Conservation (phyloP, 2,888 invertebrate species). For the Zaprionus bogoriensis region DNA sequence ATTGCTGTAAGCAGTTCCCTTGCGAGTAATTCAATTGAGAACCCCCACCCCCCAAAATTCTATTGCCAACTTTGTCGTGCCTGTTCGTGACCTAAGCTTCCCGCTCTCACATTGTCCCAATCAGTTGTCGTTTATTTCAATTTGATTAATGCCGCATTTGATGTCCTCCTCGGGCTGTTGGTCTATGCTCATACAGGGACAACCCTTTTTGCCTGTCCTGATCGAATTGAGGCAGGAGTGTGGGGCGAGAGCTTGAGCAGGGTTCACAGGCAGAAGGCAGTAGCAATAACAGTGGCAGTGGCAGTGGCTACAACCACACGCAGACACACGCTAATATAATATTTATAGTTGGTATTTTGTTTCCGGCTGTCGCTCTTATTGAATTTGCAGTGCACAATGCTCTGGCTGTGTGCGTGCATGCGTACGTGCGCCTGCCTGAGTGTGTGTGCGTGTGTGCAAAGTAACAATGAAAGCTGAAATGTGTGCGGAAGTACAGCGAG, state of each 20-base stretch:
- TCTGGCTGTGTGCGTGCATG: too few relatives aligned
- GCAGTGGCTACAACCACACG: slow-evolving; percentile 17
- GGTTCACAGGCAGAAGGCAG: slow-evolving; percentile 31
- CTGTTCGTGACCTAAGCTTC: not conserved
- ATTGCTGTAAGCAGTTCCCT: too few relatives aligned
- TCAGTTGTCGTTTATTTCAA: slow-evolving; percentile 42
- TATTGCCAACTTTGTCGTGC: too few relatives aligned
- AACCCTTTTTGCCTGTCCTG: slow-evolving; percentile 57
- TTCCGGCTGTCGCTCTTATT: slow-evolving; percentile 67
- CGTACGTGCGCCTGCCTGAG: not conserved
- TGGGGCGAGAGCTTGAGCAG: slow-evolving; percentile 6
- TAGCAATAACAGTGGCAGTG: not conserved
- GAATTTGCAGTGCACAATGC: slow-evolving; percentile 46
- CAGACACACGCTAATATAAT: slow-evolving; percentile 68
- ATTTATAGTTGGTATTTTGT: slow-evolving; percentile 75
- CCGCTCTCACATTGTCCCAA: slow-evolving; percentile 9
- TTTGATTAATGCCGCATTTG: slow-evolving; percentile 45
- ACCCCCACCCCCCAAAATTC: not conserved
- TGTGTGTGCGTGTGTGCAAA: not conserved
- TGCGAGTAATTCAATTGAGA: not conserved
- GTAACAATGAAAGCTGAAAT: slow-evolving; percentile 55
- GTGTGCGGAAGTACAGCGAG: slow-evolving; percentile 48
- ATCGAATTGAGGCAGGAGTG: slow-evolving; percentile 1
- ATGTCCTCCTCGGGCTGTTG: slow-evolving; percentile 11
- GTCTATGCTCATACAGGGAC: slow-evolving; percentile 47